These are phyloP conservation scores for Bolborhynchus lineola DNA, from an alignment of 2,113 vertebrate genomes.

Conservation along the genomic window DNA sequence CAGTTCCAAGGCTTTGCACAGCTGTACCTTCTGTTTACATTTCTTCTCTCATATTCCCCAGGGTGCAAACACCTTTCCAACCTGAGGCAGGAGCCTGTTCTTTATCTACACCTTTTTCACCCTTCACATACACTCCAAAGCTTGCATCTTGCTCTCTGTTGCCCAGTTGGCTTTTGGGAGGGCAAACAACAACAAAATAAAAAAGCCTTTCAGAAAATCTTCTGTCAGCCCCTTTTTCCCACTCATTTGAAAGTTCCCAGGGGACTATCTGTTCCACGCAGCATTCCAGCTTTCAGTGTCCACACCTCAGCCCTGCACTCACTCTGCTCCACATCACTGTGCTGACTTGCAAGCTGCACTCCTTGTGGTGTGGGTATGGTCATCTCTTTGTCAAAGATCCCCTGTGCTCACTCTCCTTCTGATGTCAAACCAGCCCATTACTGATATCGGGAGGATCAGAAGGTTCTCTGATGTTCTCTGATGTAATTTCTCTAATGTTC, in stretches of 20 bases:
- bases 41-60: not conserved
- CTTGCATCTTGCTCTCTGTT: not conserved
- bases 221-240: not conserved
- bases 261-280: not conserved
- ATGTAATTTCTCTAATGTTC: not conserved
- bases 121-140: not conserved
- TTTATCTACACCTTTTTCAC: not conserved
- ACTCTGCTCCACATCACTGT: accelerated
- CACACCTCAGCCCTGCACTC: accelerated
- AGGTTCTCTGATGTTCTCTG: not conserved
- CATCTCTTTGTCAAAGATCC: not conserved
- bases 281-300: not conserved
- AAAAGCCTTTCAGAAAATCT: not conserved
- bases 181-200: not conserved
- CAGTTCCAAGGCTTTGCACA: constrained; percentile 22
- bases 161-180: not conserved
- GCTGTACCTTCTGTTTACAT: not conserved
- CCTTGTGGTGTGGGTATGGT: accelerated
- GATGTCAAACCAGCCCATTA: not conserved
- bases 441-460: not conserved
- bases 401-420: not conserved
- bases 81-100: not conserved
- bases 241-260: not conserved
- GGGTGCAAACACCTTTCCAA: not conserved
- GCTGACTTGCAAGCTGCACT: not conserved